Conservation (phyloP, 2,888 invertebrate genomes). For the Hydropsyche betteni region DNA sequence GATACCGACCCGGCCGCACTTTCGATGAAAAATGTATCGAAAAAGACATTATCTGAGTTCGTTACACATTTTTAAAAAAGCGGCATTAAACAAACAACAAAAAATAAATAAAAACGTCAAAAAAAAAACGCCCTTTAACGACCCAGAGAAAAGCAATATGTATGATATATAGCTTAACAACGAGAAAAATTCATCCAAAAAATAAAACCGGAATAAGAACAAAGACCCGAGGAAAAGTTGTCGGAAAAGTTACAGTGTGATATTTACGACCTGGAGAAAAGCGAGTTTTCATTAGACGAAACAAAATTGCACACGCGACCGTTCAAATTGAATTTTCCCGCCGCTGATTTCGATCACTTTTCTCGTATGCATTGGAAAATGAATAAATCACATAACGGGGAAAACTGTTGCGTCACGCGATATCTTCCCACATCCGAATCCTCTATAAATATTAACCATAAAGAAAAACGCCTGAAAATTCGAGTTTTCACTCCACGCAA, state of each 20-base stretch:
- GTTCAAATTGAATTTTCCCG: not conserved
- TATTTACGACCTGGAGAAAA: not conserved
- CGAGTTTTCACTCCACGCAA: too few relatives aligned
- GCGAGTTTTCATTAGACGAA: slow-evolving; percentile 2
- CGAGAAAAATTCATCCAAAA: too few relatives aligned
- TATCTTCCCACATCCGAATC: not conserved
- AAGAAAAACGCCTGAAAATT: too few relatives aligned
- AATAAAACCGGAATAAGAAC: slow-evolving; percentile 1
- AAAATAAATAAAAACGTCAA: not conserved
- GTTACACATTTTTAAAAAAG: too few relatives aligned
- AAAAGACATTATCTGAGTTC: too few relatives aligned
- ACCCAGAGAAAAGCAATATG: slow-evolving; percentile 21
- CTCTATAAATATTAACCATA: too few relatives aligned
- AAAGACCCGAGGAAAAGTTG: slow-evolving; percentile 14
- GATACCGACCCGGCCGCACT: too few relatives aligned
- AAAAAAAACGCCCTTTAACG: slow-evolving; percentile 12
- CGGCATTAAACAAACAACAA: too few relatives aligned
- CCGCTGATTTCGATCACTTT: too few relatives aligned
- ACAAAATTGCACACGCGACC: not conserved
- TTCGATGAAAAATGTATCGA: too few relatives aligned
- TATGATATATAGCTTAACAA: not conserved
- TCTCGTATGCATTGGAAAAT: too few relatives aligned
- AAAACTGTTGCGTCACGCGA: slow-evolving; percentile 27
- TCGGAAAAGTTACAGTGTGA: not conserved
- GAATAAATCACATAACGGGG: not conserved